Base-by-base conservation (phyloP, 2,888 invertebrate species). In the Tridacna crocea region DNA sequence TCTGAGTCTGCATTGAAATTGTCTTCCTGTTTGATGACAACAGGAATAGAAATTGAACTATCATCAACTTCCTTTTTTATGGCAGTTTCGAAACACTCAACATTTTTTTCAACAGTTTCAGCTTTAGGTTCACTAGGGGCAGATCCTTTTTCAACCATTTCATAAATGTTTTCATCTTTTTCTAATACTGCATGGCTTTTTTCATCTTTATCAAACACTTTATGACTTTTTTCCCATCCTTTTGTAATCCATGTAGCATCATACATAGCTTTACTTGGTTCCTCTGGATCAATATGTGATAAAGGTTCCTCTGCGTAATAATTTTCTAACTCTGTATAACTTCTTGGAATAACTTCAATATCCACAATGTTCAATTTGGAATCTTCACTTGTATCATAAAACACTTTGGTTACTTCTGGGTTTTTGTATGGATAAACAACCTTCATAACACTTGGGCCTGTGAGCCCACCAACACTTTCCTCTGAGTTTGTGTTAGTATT, bases 251-350 rank as follows among this genome's bases (percentile, higher is more conserved):
- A 78, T 4, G 85, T 82, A n/a, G 82, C 87, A 58, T 86, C 85
- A 73, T 87, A 88, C n/a, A 83, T 78, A 27, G 68, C 68, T 48
- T 73, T 27, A 4, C 84, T 73, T 22, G 89, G 84, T 22, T 72
- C 66, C n/a, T 84, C 83, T 26, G 83, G 80, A 55, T 86, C 73
- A 19, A 87, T 79, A 60, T 82, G 68, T n/a, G 88, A 85, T 55
- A 89, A 68, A 24, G 89, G 89, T 65, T 83, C 87, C 48, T 89
- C 89, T 15, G 85, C 48, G 79, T 87, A 89, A 80, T 87, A 82
- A n/a, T 85, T 82, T 70, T 89, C 89, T 75, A 88, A 77, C 61
- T 81, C 79, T 24, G 86, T 83, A 68, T 89, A 89, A 75, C 76
- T 66, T 63, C 89, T 75, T 46, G 82, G 83, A n/a, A 87, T 76